Conservation (phyloP, 2,888 invertebrate species). For the Caenorhabditis sp. region DNA sequence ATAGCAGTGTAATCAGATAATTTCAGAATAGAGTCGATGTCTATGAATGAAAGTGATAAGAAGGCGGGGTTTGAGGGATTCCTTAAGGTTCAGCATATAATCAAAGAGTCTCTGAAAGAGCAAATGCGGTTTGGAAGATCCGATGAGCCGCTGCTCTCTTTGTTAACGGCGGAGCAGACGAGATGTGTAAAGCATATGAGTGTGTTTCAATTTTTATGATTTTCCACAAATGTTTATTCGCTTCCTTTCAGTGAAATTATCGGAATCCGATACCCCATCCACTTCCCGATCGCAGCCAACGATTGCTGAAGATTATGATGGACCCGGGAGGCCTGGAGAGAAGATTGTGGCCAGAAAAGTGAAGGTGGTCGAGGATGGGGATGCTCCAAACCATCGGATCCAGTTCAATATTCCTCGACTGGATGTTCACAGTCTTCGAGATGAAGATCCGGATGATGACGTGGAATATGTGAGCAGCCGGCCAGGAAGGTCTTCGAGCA, state of each 20-base stretch:
- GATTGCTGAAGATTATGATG: no score
- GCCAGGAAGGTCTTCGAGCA: conserved; percentile 8
- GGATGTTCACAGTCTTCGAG: neutral
- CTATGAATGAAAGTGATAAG: conserved; percentile 17
- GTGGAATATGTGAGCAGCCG: conserved; percentile 17
- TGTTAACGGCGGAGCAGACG: conserved; percentile 14
- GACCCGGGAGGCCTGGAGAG: no score
- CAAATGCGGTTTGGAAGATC: conserved; percentile 15
- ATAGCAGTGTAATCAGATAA: neutral
- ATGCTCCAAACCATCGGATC: neutral
- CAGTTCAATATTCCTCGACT: conserved; percentile 16
- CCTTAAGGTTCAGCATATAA: conserved; percentile 2
- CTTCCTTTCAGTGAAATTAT: conserved; percentile 3
- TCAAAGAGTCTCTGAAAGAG: conserved; percentile 35
- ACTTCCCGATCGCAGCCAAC: no score
- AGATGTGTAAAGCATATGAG: conserved; percentile 37
- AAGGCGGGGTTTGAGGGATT: conserved; percentile 29
- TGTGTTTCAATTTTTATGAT: neutral
- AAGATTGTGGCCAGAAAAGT: conserved; percentile 10
- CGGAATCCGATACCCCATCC: no score
- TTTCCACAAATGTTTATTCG: neutral
- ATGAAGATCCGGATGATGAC: conserved; percentile 12
- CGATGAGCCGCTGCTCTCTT: neutral
- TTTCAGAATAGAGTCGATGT: conserved; percentile 18
- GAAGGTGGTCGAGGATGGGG: conserved; percentile 4